A percentile compares a stretch with the other conserved stretches of the same genome.
Conservation (phyloP, 2,797 vertebrate genomes). For the Calcarius lapponicus region DNA sequence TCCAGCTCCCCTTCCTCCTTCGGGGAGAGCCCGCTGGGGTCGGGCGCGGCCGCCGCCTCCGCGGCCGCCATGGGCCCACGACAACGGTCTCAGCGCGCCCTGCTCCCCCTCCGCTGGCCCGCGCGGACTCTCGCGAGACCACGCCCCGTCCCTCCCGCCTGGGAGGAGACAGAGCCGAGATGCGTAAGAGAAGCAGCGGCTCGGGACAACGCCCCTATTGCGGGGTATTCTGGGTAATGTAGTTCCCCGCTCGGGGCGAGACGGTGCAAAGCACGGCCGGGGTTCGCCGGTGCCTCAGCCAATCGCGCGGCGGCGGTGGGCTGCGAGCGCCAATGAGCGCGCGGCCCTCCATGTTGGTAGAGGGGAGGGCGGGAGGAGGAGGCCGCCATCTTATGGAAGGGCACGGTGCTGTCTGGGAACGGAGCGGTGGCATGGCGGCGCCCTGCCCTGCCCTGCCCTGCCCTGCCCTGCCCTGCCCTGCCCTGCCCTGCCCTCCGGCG, state of each 20-base stretch:
- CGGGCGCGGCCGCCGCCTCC: conserved; percentile 39
- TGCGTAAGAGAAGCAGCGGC: fast-evolving
- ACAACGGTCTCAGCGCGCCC: background rate
- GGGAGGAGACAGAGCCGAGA: fast-evolving
- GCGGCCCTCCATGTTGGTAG: too few species aligned
- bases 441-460: too few species aligned
- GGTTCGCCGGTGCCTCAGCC: too few species aligned
- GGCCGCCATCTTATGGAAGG: too few species aligned
- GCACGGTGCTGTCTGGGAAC: too few species aligned
- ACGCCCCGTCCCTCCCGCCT: background rate
- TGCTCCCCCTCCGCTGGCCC: background rate
- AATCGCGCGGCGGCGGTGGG: too few species aligned
- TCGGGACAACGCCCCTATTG: fast-evolving
- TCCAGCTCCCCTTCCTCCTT: conserved; percentile 92
- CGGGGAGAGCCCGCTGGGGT: conserved; percentile 75
- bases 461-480: too few species aligned
- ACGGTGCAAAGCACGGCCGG: too few species aligned
- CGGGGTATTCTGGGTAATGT: background rate
- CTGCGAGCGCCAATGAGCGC: too few species aligned
- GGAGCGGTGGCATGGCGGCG: too few species aligned
- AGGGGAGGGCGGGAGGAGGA: too few species aligned
- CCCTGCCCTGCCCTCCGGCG: too few species aligned
- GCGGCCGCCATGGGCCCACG: conserved; percentile 70
- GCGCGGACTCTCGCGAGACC: conserved; percentile 8
- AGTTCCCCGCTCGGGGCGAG: fast-evolving